A percentile compares a stretch with the other conserved stretches of the same genome.
phyloP scores from a whole-genome alignment of 2,113 vertebrate genomes.

The Pelusios castaneus region DNA sequence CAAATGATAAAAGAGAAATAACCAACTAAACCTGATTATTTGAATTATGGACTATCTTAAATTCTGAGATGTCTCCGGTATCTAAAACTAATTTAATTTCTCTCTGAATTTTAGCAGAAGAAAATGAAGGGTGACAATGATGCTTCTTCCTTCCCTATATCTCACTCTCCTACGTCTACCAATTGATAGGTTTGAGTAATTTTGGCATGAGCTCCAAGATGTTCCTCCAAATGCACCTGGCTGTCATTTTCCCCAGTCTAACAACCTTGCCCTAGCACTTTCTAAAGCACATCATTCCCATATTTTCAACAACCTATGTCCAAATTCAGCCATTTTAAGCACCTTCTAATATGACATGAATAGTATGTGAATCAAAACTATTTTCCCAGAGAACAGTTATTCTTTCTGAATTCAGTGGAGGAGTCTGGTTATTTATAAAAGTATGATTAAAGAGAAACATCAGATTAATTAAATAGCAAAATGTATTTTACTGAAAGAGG shows the following conservation, averaged over 20 bases:
- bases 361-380: neutral
- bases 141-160: neutral
- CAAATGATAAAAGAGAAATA: neutral
- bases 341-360: neutral
- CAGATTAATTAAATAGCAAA: constrained; percentile 5
- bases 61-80: neutral
- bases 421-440: constrained; percentile 24
- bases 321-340: neutral
- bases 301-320: neutral
- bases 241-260: neutral
- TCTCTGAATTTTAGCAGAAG: neutral
- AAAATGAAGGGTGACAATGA: neutral
- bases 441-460: neutral
- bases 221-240: neutral
- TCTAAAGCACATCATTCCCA: neutral
- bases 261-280: neutral
- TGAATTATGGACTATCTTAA: neutral
- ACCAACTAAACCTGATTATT: neutral
- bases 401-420: neutral
- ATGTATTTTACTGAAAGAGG: constrained; percentile 26
- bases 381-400: neutral
- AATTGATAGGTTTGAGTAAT: neutral
- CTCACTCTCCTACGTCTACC: neutral
- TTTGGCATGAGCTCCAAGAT: neutral
- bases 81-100: neutral